Conservation (phyloP, 2,888 invertebrate genomes). For the Drosophila paranaensis region DNA sequence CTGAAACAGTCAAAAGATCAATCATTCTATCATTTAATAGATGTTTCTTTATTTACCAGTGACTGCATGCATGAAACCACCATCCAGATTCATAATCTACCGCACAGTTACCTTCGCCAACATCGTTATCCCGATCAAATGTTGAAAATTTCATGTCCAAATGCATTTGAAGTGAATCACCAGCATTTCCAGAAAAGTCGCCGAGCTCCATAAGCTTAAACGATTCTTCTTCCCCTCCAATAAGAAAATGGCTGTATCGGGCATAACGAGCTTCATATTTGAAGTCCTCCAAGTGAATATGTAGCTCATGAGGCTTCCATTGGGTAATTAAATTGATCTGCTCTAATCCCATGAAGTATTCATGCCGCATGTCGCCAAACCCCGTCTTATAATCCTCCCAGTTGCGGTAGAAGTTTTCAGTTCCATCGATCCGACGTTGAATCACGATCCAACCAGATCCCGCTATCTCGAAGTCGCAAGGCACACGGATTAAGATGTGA, state of each 20-base stretch:
- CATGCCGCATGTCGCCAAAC: background rate
- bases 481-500: conserved; percentile 86
- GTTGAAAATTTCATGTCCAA: conserved; percentile 89
- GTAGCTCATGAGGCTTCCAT: conserved; percentile 85
- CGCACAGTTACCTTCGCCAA: conserved; percentile 86
- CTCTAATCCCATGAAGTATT: conserved; percentile 89
- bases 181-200: conserved; percentile 87
- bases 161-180: conserved; percentile 86
- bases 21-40: background rate
- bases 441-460: too few relatives aligned
- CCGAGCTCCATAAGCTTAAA: conserved; percentile 88
- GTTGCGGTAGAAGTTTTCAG: conserved; percentile 87
- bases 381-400: conserved; percentile 88
- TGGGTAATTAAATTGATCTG: conserved; percentile 86
- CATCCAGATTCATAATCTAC: conserved; percentile 88
- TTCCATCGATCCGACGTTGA: conserved; percentile 85
- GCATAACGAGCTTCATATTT: conserved; percentile 86
- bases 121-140: conserved; percentile 88
- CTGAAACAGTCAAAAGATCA: background rate
- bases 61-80: conserved; percentile 88
- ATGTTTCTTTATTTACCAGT: background rate
- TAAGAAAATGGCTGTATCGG: conserved; percentile 87
- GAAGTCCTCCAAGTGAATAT: conserved; percentile 88
- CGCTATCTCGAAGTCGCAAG: conserved; percentile 84
- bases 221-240: conserved; percentile 88